Conservation (phyloP, 2,113 vertebrate species). For the Ariopsis seemanni region DNA sequence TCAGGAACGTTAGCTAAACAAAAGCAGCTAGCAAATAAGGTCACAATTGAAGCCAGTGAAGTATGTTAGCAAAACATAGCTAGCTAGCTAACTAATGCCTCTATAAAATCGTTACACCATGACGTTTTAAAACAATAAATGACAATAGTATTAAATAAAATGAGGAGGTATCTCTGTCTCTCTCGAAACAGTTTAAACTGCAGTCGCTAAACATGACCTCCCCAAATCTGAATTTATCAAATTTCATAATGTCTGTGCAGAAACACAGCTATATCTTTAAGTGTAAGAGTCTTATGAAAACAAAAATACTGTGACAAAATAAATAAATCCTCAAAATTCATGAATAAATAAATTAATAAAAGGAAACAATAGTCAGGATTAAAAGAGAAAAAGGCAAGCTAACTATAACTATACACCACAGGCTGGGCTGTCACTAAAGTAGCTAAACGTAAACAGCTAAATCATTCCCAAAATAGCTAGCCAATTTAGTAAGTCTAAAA, state of each 20-base stretch:
- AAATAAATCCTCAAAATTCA: neutral
- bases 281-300: neutral
- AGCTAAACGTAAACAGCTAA: conserved; percentile 18
- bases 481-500: neutral
- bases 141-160: neutral
- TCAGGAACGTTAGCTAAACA: neutral
- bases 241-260: neutral
- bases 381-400: neutral
- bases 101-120: neutral
- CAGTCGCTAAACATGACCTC: neutral
- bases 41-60: neutral
- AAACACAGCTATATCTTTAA: neutral
- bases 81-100: neutral
- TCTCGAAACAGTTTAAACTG: neutral
- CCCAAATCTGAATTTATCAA: neutral
- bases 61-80: neutral
- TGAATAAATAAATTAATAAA: neutral
- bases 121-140: neutral
- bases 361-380: neutral
- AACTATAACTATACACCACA: neutral
- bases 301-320: neutral
- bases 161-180: neutral
- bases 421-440: neutral
- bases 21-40: neutral
- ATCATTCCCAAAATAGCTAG: neutral